Percentiles rank a stretch among this genome's conserved stretches.
Evolutionary conservation across 2,888 invertebrate genomes (phyloP).

Genomic region (Eilema depressum): DNA sequence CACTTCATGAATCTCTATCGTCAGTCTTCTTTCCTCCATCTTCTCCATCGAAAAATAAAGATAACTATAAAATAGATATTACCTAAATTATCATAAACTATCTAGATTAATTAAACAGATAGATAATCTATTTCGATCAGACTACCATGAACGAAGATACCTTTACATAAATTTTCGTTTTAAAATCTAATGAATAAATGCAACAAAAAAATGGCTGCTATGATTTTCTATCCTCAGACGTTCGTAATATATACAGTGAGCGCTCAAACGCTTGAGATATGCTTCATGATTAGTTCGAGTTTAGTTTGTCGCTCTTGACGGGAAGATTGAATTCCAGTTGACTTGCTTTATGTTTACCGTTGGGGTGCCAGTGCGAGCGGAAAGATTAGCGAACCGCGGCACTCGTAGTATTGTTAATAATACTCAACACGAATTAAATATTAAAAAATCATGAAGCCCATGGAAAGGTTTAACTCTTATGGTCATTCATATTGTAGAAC

Average conservation of each 20-base stretch:
- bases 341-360: constrained; percentile 14
- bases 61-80: too few relatives aligned
- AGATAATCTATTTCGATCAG: background rate
- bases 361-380: background rate
- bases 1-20: too few relatives aligned
- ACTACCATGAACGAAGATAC: background rate
- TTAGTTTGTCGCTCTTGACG: constrained; percentile 25
- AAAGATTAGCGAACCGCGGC: background rate
- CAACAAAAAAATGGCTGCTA: constrained; percentile 2
- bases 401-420: background rate
- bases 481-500: too few relatives aligned
- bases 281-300: constrained; percentile 41
- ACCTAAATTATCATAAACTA: too few relatives aligned
- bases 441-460: too few relatives aligned
- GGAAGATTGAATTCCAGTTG: constrained; percentile 24
- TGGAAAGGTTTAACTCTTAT: too few relatives aligned
- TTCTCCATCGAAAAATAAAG: too few relatives aligned
- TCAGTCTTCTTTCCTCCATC: too few relatives aligned
- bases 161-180: background rate
- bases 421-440: too few relatives aligned
- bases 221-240: constrained; percentile 23
- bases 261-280: constrained; percentile 37
- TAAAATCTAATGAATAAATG: constrained; percentile 6
- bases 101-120: background rate
- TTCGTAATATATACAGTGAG: constrained; percentile 38